phyloP scores from a whole-genome alignment of 1,140 invertebrate species.

The Heliconius hewitsoni region DNA sequence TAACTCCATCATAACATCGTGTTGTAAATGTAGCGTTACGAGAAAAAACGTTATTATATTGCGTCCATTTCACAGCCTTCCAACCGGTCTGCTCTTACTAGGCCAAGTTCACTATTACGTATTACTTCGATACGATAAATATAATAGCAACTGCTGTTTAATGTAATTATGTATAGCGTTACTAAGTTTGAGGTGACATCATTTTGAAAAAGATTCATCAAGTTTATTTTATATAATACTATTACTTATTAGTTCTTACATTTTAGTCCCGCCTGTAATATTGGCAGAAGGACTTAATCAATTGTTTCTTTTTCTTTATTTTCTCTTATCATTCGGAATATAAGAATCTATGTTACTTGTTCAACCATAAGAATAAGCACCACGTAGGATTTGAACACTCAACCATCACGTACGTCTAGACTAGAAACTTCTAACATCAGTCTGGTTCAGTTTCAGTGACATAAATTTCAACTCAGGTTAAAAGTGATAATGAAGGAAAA shows the following conservation, averaged over 20 bases:
- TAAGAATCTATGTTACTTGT: no score
- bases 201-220: neutral
- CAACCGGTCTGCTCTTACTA: conserved; percentile 51
- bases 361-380: no score
- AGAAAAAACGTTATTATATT: conserved; percentile 22
- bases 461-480: no score
- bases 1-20: neutral
- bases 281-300: neutral
- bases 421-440: no score
- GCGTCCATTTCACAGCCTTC: conserved; percentile 29
- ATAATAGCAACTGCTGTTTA: conserved; percentile 6
- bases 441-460: no score
- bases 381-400: no score
- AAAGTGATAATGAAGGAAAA: no score
- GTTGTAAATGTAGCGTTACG: neutral
- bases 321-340: neutral
- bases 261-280: neutral
- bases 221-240: neutral
- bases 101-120: conserved; percentile 56
- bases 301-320: neutral
- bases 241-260: neutral
- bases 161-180: neutral
- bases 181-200: neutral
- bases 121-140: conserved; percentile 21
- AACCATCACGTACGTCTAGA: no score